Evolutionary conservation across 2,113 vertebrate genomes (phyloP).

Genomic region (Camelus dromedarius): DNA sequence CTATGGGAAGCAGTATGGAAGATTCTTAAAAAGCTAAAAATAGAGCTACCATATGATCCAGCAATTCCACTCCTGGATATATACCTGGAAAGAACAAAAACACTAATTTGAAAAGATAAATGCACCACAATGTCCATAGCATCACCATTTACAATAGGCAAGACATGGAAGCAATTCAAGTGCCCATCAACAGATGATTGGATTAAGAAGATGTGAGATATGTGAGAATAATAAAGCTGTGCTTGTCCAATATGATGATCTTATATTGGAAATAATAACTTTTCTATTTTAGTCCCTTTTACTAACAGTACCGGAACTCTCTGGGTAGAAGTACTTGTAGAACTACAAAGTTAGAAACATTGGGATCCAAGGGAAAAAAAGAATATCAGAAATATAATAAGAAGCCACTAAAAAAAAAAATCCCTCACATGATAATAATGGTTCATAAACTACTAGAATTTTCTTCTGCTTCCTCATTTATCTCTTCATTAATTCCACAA

Average conservation of each 20-base stretch:
- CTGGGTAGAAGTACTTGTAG: neutral
- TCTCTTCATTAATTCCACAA: neutral
- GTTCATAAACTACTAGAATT: neutral
- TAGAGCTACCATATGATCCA: no score
- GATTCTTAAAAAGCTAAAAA: no score
- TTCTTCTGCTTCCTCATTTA: neutral
- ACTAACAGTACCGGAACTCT: neutral
- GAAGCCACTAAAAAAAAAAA: neutral
- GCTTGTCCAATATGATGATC: neutral
- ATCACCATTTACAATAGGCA: no score
- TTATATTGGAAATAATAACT: neutral
- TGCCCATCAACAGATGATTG: no score
- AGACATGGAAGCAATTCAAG: no score
- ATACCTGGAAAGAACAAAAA: no score
- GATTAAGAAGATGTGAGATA: no score
- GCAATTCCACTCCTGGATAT: no score
- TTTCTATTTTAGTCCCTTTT: constrained; percentile 4
- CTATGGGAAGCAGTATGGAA: no score
- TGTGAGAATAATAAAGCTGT: neutral
- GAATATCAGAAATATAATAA: neutral
- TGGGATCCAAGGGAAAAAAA: neutral
- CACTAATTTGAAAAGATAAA: no score
- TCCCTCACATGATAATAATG: neutral
- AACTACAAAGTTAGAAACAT: neutral
- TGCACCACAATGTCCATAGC: no score